These are phyloP conservation scores for Diploptera punctata DNA, from an alignment of 2,888 invertebrate species.

Conservation along the genomic window DNA sequence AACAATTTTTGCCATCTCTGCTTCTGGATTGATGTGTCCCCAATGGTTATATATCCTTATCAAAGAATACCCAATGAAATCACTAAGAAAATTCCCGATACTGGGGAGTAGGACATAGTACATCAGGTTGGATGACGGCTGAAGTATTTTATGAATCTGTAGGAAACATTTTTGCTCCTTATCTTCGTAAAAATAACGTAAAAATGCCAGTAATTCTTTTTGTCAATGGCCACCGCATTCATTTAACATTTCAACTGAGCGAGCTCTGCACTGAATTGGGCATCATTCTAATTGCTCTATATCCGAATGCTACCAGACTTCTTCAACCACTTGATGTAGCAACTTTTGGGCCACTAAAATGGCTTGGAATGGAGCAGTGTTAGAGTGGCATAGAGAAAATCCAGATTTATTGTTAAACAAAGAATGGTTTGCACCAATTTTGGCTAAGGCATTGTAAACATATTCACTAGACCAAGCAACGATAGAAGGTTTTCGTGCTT, in stretches of 20 bases:
- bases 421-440: not conserved
- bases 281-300: conserved; percentile 45
- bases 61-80: conserved; percentile 38
- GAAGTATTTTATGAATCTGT: conserved; percentile 47
- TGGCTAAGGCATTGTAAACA: not conserved
- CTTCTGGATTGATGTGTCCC: conserved; percentile 42
- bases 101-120: conserved; percentile 47
- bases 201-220: conserved; percentile 46
- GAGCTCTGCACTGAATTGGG: conserved; percentile 45
- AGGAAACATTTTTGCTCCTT: conserved; percentile 46
- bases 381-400: not conserved
- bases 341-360: conserved; percentile 45
- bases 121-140: conserved; percentile 46
- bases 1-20: not conserved
- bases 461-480: not conserved
- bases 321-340: conserved; percentile 45
- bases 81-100: conserved; percentile 42
- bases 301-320: conserved; percentile 45
- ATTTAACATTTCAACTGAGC: conserved; percentile 45
- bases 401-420: not conserved
- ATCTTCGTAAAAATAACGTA: conserved; percentile 42
- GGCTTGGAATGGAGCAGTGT: conserved; percentile 40
- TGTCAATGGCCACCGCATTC: conserved; percentile 47
- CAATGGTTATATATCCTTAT: conserved; percentile 45
- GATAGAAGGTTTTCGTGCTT: not conserved